A percentile compares a stretch with the other conserved stretches of the same genome.
Evolutionary conservation across 2,797 vertebrate species (phyloP).

Genomic region (Bradypodion ventrale): DNA sequence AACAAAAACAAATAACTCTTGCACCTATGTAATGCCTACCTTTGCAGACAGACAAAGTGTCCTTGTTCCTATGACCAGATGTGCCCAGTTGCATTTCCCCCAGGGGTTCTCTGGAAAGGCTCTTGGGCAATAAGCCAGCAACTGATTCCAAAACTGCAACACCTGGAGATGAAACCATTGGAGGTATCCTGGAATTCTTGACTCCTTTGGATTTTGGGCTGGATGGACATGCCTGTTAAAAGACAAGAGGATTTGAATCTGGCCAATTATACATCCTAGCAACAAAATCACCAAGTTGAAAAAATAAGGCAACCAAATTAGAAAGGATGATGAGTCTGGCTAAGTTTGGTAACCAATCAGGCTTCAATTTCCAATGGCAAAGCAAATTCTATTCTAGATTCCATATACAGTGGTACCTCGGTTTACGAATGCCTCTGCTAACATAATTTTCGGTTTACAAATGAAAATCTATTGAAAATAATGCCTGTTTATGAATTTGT

Average conservation of each 20-base stretch:
- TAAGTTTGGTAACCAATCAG: background rate
- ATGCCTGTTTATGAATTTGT: no score
- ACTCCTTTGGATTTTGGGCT: background rate
- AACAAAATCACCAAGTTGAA: no score
- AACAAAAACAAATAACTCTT: background rate
- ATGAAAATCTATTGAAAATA: no score
- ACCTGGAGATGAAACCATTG: background rate
- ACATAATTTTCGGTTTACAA: no score
- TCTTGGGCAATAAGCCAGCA: background rate
- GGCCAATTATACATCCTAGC: no score
- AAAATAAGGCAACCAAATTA: background rate
- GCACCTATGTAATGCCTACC: slow-evolving; percentile 25
- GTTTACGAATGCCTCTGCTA: no score
- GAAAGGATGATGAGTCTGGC: background rate
- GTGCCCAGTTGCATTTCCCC: slow-evolving; percentile 51
- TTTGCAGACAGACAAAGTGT: slow-evolving; percentile 24
- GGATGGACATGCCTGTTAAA: background rate
- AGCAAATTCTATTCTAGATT: background rate
- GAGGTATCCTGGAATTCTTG: background rate
- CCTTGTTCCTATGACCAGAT: slow-evolving; percentile 31
- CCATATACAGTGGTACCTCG: no score
- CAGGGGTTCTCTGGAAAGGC: slow-evolving; percentile 51
- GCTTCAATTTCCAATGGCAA: background rate
- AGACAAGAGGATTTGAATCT: background rate
- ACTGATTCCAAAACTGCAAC: background rate